Base-by-base conservation (phyloP, 2,888 invertebrate species). In the Cryptocephalus primarius region DNA sequence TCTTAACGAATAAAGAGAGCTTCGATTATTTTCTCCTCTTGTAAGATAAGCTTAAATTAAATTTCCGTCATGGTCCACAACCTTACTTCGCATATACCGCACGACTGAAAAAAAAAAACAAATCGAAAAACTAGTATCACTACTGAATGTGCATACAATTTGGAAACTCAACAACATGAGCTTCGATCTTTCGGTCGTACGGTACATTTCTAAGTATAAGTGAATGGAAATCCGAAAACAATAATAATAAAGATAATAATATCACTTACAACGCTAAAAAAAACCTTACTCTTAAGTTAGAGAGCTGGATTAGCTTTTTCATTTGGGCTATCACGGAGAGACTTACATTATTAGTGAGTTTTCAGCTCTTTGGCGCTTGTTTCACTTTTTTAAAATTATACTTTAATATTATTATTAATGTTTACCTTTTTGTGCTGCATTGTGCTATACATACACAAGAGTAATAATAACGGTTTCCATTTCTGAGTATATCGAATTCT, bases 281-380 rank as follows among this genome's bases (percentile, higher is more conserved):
- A 22, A 22, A 22, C 22, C 22, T 22, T 22, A 22, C 6, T 22
- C 22, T n/a, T 22, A 22, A 22, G 60, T 64, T 62, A 68, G 67
- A 67, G 68, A 68, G 68, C 68, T 66, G 64, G 64, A 65, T 67
- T 66, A 67, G 63, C 60, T 48, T 52, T 49, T 59, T 51, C 49
- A 49, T 51, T 52, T 63, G 65, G 60, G 65, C 65, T 68, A 68
- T 68, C 68, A 68, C 68, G 67, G 66, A 64, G 66, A 64, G 66
- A 62, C 62, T 63, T 66, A 68, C 61, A 63, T 4, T 22, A 22
- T 67, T 68, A 68, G 66, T 68, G 67, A 66, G 67, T 66, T 66
- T 65, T 66, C 67, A 67, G 67, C 67, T 67, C 68, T 68, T 68
- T 68, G 67, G 67, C 67, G 66, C 63, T 58, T 64, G 32, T 48